Base-by-base conservation (phyloP, 2,113 vertebrate species). In the Chrysochloris asiatica region DNA sequence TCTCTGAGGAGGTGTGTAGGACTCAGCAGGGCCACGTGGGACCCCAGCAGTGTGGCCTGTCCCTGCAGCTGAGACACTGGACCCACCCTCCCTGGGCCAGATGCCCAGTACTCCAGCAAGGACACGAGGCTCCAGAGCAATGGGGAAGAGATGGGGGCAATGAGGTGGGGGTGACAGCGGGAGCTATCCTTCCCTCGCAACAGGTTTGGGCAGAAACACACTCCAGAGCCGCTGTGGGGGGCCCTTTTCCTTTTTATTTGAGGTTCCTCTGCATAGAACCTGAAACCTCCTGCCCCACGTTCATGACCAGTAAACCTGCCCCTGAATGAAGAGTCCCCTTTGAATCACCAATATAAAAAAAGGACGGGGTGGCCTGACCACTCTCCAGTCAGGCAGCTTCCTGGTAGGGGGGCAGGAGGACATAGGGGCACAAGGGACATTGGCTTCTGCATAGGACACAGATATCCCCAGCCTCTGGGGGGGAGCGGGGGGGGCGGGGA, bases 341-440 rank as follows among this genome's bases (percentile, higher is more conserved):
- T 82, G 93, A 89, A 81, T 90, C 79, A 83, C 38, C 88, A 48
- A 79, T 95, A 97, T 94, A 95, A 93, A 96, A n/a, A 96, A 97
- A 92, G 38, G 11, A 48, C 26, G 1, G 59, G 26, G n/a, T 43
- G 33, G 17, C n/a, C 56, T 22, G 45, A 33, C 22, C 43, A 54
- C 43, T 28, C 47, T 47, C 19, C 22, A 45, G 50, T 50, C 38
- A 10, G 41, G 81, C 8, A 22, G 33, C 79, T 54, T 48, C 77
- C 76, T 12, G 52, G 82, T 21, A 16, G 28, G 17, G 72, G 10
- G 54, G n/a, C 26, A 6, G 17, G 38, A 41, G 73, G n/a, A n/a
- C n/a, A n/a, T 50, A 67, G 63, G 26, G 21, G 6, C 4, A n/a
- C n/a, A 2, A 78, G 80, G 85, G 61, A 19, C 78, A 87, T n/a